Percentiles rank a stretch among this genome's conserved stretches.
These are phyloP conservation scores for Solenodon paradoxus DNA, from an alignment of 2,113 vertebrate genomes.

Conservation along the genomic window DNA sequence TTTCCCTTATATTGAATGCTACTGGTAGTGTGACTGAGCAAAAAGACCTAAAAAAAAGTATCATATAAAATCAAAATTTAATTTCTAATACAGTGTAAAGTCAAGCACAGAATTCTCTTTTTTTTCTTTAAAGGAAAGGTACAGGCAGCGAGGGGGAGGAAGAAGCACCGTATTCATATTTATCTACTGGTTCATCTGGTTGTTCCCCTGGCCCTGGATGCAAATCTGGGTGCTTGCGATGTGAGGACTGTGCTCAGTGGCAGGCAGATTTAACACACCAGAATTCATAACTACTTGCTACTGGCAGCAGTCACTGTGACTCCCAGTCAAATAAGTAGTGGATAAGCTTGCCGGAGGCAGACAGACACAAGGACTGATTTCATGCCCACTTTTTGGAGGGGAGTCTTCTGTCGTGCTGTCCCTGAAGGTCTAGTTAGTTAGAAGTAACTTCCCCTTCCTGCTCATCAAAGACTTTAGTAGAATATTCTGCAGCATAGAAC, in stretches of 20 bases:
- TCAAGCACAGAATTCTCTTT: background rate
- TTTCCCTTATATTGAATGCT: background rate
- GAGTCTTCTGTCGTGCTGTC: background rate
- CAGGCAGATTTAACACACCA: too few species aligned
- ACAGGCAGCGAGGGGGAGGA: too few species aligned
- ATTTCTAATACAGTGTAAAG: background rate
- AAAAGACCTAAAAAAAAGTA: background rate
- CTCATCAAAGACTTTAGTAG: background rate
- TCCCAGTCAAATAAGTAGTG: background rate
- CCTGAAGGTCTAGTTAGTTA: background rate
- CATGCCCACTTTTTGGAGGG: background rate
- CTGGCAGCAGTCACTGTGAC: background rate
- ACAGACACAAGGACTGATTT: rapidly evolving
- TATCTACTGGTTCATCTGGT: too few species aligned
- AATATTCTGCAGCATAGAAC: background rate
- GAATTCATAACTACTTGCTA: too few species aligned
- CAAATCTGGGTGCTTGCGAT: too few species aligned
- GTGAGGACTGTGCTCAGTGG: too few species aligned
- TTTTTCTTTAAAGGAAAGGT: too few species aligned
- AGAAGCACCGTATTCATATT: too few species aligned
- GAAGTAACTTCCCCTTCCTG: background rate
- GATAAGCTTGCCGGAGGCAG: background rate
- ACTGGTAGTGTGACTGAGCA: background rate
- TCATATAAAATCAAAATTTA: constrained; percentile 18
- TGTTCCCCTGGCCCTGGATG: too few species aligned